phyloP scores from a whole-genome alignment of 2,113 vertebrate genomes.

The Rhombomys opimus region DNA sequence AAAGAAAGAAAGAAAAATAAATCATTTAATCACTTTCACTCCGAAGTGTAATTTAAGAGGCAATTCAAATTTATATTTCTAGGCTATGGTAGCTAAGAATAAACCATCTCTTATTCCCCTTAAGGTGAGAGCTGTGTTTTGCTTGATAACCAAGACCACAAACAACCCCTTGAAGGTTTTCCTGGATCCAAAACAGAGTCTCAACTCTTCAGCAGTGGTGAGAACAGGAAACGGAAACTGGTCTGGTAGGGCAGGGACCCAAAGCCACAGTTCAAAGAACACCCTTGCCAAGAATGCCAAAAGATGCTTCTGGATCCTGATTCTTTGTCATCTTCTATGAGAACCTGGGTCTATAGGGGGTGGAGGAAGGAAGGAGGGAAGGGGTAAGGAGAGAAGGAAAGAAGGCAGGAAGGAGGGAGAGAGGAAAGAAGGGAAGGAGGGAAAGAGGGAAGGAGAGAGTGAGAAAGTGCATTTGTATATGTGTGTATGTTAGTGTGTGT shows the following conservation, averaged over 20 bases:
- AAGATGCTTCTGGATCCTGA: no score
- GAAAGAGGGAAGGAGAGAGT: no score
- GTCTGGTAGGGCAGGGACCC: neutral
- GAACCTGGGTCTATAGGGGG: no score
- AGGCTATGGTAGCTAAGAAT: neutral
- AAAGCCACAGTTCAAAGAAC: neutral
- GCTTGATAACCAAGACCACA: neutral
- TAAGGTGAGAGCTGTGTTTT: neutral
- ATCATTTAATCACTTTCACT: neutral
- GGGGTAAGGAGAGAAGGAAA: no score
- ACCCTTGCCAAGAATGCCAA: no score
- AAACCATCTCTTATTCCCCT: neutral
- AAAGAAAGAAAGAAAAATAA: neutral
- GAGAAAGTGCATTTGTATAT: no score
- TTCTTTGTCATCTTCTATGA: no score
- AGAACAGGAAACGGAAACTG: neutral
- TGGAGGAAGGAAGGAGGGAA: no score
- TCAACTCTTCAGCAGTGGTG: neutral
- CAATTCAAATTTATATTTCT: neutral
- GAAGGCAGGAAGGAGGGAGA: no score
- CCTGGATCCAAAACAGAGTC: neutral
- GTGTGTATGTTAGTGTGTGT: no score
- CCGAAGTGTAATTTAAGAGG: neutral
- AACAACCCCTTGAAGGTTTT: neutral
- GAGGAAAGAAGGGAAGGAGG: no score